phyloP scores from a whole-genome alignment of 2,888 invertebrate genomes.

The Morpho deidamia region DNA sequence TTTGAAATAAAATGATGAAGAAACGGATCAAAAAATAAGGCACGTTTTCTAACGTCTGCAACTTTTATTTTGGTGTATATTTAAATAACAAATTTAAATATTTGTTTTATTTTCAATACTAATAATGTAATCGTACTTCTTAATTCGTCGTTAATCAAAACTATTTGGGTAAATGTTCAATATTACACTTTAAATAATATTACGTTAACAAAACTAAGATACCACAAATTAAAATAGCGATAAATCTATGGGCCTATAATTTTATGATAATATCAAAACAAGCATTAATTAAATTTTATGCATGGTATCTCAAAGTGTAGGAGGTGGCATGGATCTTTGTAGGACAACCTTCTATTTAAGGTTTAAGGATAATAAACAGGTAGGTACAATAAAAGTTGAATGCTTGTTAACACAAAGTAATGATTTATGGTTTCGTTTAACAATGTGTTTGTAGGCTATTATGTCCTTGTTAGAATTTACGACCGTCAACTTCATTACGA shows the following conservation, averaged over 20 bases:
- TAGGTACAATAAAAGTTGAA: slow-evolving; percentile 25
- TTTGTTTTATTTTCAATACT: too few species aligned
- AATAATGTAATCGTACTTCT: too few species aligned
- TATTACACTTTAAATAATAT: too few species aligned
- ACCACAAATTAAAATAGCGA: not conserved
- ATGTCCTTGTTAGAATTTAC: slow-evolving; percentile 2
- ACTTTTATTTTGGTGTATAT: too few species aligned
- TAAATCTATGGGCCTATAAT: slow-evolving; percentile 32
- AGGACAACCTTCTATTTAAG: slow-evolving; percentile 65
- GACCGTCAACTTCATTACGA: not conserved
- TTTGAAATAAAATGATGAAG: too few species aligned
- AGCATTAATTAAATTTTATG: slow-evolving; percentile 57
- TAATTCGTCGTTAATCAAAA: too few species aligned
- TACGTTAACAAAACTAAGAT: too few species aligned
- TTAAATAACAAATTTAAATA: too few species aligned
- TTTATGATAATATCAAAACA: slow-evolving; percentile 52
- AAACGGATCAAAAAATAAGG: too few species aligned
- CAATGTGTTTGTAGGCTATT: not conserved
- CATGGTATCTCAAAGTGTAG: slow-evolving; percentile 44
- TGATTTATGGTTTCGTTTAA: slow-evolving; percentile 12
- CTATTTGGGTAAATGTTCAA: too few species aligned
- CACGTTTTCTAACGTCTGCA: too few species aligned
- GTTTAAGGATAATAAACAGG: slow-evolving; percentile 29
- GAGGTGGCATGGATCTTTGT: slow-evolving; percentile 47
- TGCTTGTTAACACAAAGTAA: slow-evolving; percentile 17